phyloP scores from a whole-genome alignment of 2,888 invertebrate species.

The Slavum lentiscoides region DNA sequence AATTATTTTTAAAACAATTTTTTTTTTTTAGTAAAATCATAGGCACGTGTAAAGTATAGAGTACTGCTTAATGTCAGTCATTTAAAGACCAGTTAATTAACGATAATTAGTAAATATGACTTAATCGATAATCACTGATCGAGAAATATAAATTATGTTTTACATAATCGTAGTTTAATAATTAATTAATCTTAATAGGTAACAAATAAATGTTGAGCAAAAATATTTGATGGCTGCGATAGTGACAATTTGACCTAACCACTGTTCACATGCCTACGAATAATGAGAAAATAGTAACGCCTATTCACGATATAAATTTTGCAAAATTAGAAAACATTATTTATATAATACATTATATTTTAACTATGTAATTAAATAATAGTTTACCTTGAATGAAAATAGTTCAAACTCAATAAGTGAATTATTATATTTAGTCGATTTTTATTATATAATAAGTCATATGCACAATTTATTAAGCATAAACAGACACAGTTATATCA shows the following conservation, averaged over 20 bases:
- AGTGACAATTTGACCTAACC: background rate
- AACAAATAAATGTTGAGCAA: background rate
- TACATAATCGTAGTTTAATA: no score
- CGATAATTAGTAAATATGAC: no score
- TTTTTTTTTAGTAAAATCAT: no score
- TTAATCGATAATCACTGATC: no score
- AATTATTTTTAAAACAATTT: no score
- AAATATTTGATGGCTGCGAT: background rate
- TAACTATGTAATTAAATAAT: background rate
- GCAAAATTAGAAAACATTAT: background rate
- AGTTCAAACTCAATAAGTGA: background rate
- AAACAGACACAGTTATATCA: background rate
- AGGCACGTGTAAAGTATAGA: no score
- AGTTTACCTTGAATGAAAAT: background rate
- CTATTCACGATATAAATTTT: background rate
- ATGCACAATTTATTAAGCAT: background rate
- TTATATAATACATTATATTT: no score
- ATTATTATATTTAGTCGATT: background rate
- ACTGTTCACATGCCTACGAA: background rate
- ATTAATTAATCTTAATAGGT: no score
- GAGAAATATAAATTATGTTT: no score
- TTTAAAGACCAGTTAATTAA: no score
- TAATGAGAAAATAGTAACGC: background rate
- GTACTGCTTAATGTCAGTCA: no score
- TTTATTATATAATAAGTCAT: background rate